Evolutionary conservation across 2,113 vertebrate species (phyloP).

Genomic region (Leucosticte australis): DNA sequence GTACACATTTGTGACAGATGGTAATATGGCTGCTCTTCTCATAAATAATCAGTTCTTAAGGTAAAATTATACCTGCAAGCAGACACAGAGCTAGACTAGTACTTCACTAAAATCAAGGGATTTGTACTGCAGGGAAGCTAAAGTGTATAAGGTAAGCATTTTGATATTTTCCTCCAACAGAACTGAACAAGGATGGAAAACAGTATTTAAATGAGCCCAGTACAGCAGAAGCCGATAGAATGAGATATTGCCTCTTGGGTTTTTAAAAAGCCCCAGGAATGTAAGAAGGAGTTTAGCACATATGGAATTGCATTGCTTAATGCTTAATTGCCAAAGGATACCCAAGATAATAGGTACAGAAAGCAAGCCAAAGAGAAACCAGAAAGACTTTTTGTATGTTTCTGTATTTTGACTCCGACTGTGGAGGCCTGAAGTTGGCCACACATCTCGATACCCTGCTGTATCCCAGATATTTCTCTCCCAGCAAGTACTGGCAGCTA

Average conservation of each 20-base stretch:
- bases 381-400: neutral
- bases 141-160: neutral
- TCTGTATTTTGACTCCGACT: neutral
- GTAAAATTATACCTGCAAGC: neutral
- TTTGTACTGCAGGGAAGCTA: neutral
- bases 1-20: neutral
- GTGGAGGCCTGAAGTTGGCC: neutral
- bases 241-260: neutral
- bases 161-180: neutral
- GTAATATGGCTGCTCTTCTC: neutral
- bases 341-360: neutral
- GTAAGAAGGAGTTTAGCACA: neutral
- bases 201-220: neutral
- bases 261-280: neutral
- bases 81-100: neutral
- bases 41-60: neutral
- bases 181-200: neutral
- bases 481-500: neutral
- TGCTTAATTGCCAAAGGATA: neutral
- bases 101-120: neutral
- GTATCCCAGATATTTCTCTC: neutral
- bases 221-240: neutral
- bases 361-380: neutral
- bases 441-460: neutral
- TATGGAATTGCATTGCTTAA: neutral